Base-by-base conservation (phyloP, 1,140 invertebrate species). In the Leptoteleia sp. region DNA sequence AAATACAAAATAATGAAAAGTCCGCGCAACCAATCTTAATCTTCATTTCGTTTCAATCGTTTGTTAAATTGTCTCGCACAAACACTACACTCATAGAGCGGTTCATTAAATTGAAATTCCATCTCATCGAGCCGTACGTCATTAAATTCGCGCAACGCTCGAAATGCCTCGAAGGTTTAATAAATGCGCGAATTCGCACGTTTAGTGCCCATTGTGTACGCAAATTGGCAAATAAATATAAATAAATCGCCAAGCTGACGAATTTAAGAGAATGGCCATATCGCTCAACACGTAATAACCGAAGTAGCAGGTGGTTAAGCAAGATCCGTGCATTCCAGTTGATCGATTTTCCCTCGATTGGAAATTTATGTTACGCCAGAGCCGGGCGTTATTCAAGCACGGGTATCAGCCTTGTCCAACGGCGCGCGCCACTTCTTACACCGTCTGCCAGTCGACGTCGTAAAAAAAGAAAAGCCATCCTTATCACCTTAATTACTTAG, bases 311-410 rank as follows among this genome's bases (percentile, higher is more conserved):
- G 71, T 76, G 54, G 40, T 71, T 76, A 47, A 57, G 71, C 52
- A 79, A 79, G 65, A 71, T 68, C 70, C 19, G 50, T 45, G 64
- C 70, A 73, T 75, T 68, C 68, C 67, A 42, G n/a, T 11, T 29
- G 59, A 61, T 57, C 57, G 45, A 45, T 68, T 73, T 73, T 79
- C 54, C 62, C 43, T 48, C 57, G 76, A 79, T 75, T 70, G 64
- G 64, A 73, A 73, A 73, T 78, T 52, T 43, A 47, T 35, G 61
- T 72, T 78, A 71, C 76, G 62, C 68, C 61, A 55, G 61, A 72
- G 54, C 16, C 25, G 15, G 17, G 25, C 40, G 67, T 78, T 67
- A 78, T 64, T 78, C 67, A 78, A 15, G 13, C n/a, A n/a, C 47
- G 43, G 37, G 29, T 67, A 73, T 73, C 57, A 64, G 45, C 11